Percentiles rank a stretch among this genome's conserved stretches.
phyloP scores from a whole-genome alignment of 92 coral and sea anemone species.

The Epizoanthus rinbou region DNA sequence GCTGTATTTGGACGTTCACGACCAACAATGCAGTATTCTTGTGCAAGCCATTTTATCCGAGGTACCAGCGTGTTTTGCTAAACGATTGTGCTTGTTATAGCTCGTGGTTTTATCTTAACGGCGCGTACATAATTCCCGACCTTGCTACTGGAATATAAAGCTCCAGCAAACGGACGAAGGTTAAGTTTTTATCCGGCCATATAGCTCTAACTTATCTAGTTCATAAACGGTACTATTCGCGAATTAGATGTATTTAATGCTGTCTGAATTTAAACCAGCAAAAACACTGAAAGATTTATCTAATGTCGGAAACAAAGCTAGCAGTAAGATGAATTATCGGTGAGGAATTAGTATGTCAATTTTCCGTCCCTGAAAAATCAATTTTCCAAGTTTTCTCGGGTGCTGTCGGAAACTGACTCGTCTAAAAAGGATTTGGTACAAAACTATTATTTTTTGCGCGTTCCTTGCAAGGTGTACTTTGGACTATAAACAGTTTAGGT shows the following conservation, averaged over 20 bases:
- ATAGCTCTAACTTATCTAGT: too few relatives aligned
- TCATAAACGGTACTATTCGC: too few relatives aligned
- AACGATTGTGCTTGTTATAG: constrained; percentile 12
- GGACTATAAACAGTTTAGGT: constrained; percentile 18
- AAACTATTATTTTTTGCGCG: not conserved
- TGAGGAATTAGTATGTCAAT: too few relatives aligned
- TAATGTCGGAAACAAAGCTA: too few relatives aligned
- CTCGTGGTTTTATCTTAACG: constrained; percentile 1
- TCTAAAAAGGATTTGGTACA: not conserved
- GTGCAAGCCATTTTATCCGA: not conserved
- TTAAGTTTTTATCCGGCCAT: not conserved
- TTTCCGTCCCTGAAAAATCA: too few relatives aligned
- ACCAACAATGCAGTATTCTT: not conserved
- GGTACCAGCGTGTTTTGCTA: constrained; percentile 7
- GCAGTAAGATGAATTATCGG: too few relatives aligned
- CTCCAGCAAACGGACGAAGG: not conserved
- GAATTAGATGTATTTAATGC: too few relatives aligned
- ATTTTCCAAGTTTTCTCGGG: not conserved
- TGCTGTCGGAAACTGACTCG: too few relatives aligned
- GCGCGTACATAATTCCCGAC: not conserved
- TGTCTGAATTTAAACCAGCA: too few relatives aligned
- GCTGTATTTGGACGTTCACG: not conserved
- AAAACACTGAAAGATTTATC: too few relatives aligned
- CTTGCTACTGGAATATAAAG: not conserved
- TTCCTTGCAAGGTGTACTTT: not conserved